phyloP scores from a whole-genome alignment of 2,888 invertebrate genomes.

The Orchesellides sinensis region DNA sequence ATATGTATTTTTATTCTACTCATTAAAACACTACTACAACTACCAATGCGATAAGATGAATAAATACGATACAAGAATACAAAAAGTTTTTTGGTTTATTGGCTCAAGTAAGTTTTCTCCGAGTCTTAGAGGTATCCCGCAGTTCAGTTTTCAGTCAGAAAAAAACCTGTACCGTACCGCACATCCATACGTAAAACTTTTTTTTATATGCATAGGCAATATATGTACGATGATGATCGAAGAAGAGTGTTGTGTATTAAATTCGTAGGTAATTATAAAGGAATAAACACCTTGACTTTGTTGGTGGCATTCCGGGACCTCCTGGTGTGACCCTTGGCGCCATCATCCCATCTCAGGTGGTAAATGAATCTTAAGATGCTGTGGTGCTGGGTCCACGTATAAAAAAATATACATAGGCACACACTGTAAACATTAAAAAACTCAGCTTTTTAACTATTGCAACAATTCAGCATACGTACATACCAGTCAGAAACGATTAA shows the following conservation, averaged over 20 bases:
- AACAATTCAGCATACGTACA: neutral
- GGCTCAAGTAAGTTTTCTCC: neutral
- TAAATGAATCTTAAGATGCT: slow-evolving; percentile 57
- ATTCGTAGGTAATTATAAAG: slow-evolving; percentile 52
- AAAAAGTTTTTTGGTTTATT: no score
- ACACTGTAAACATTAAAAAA: no score
- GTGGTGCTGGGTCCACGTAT: no score
- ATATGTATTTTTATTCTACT: slow-evolving; percentile 1
- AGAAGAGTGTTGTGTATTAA: slow-evolving; percentile 4
- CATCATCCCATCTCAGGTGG: slow-evolving; percentile 70
- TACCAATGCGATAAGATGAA: neutral
- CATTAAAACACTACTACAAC: neutral
- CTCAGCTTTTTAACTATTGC: no score
- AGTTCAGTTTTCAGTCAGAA: slow-evolving; percentile 14
- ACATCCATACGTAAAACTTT: neutral
- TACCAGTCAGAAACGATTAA: slow-evolving; percentile 4
- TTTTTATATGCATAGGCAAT: neutral
- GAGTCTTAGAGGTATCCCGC: slow-evolving; percentile 30
- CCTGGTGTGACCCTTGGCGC: slow-evolving; percentile 69
- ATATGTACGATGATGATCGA: neutral
- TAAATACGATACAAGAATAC: no score
- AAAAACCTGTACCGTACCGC: slow-evolving; percentile 33
- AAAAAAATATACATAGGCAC: no score
- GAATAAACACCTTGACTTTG: slow-evolving; percentile 68
- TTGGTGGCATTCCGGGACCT: slow-evolving; percentile 66